phyloP scores from a whole-genome alignment of 2,888 invertebrate genomes.

The Chouioia cunea region DNA sequence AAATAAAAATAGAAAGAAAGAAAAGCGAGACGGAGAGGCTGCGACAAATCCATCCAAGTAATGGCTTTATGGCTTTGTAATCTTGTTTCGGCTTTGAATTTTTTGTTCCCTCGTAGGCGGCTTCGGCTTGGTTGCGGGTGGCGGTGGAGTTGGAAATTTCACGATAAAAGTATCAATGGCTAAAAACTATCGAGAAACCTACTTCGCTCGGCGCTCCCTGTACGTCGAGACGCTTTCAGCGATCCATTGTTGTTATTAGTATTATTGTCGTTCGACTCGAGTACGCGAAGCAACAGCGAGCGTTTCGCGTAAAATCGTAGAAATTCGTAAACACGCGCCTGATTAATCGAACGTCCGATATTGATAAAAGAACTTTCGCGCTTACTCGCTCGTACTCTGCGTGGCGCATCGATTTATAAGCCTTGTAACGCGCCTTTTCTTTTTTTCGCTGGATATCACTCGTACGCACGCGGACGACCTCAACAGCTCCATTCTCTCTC shows the following conservation, averaged over 20 bases:
- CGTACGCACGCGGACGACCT: not conserved
- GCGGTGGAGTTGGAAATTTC: slow-evolving; percentile 21
- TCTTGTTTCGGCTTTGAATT: slow-evolving; percentile 2
- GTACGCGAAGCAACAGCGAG: too few species aligned
- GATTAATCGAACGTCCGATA: not conserved
- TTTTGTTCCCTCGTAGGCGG: too few species aligned
- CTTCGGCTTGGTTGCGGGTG: slow-evolving; percentile 12
- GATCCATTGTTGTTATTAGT: too few species aligned
- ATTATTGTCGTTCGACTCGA: too few species aligned
- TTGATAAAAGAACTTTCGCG: slow-evolving; percentile 8
- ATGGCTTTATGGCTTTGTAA: slow-evolving; percentile 2
- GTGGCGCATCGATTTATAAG: not conserved
- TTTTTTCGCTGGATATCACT: not conserved
- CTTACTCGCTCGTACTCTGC: not conserved
- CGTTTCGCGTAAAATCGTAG: too few species aligned
- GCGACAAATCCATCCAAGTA: not conserved
- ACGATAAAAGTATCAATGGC: slow-evolving; percentile 23
- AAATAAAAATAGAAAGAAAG: too few species aligned
- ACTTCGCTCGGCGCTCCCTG: too few species aligned
- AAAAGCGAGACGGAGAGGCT: slow-evolving; percentile 13
- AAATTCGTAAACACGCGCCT: too few species aligned
- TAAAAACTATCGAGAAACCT: not conserved
- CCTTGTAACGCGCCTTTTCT: not conserved
- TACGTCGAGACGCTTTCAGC: not conserved
- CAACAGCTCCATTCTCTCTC: not conserved